Evolutionary conservation across 2,888 invertebrate species (phyloP).

Genomic region (Coelinius sp.): DNA sequence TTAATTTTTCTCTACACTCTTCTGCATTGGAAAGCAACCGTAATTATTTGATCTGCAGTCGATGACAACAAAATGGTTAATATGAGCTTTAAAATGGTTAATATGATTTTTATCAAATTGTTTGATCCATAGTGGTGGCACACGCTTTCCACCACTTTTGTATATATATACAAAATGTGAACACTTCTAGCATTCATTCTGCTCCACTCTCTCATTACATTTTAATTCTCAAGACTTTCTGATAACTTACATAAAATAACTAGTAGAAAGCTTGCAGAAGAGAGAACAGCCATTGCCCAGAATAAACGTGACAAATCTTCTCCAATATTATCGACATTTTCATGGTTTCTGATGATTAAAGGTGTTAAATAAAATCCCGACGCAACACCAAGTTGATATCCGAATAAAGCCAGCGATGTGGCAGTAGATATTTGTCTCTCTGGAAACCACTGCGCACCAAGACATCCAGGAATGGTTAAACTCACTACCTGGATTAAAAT

Average conservation of each 20-base stretch:
- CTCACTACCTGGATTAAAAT: conserved; percentile 74
- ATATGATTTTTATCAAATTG: not conserved
- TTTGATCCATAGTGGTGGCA: too few species aligned
- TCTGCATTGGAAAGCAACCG: too few species aligned
- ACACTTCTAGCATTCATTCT: too few species aligned
- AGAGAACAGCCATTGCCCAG: conserved; percentile 65
- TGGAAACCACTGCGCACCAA: conserved; percentile 82
- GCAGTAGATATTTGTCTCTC: conserved; percentile 77
- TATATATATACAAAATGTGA: too few species aligned
- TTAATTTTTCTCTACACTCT: too few species aligned
- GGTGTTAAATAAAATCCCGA: conserved; percentile 81
- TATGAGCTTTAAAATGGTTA: too few species aligned
- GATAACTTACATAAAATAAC: conserved; percentile 71
- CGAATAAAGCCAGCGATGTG: conserved; percentile 81
- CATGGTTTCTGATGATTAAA: conserved; percentile 71
- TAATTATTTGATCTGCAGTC: too few species aligned
- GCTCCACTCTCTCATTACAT: not conserved
- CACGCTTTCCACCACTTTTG: too few species aligned
- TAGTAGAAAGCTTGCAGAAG: conserved; percentile 74
- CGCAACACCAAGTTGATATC: conserved; percentile 81
- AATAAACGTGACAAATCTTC: conserved; percentile 62
- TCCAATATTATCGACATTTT: conserved; percentile 71
- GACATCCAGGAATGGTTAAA: conserved; percentile 77
- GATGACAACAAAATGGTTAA: too few species aligned
- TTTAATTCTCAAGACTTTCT: not conserved